Evolutionary conservation across 2,797 vertebrate genomes (phyloP), one percentile per base, ranked within the genome.

Genomic region (Pangasius mekongensis): DNA sequence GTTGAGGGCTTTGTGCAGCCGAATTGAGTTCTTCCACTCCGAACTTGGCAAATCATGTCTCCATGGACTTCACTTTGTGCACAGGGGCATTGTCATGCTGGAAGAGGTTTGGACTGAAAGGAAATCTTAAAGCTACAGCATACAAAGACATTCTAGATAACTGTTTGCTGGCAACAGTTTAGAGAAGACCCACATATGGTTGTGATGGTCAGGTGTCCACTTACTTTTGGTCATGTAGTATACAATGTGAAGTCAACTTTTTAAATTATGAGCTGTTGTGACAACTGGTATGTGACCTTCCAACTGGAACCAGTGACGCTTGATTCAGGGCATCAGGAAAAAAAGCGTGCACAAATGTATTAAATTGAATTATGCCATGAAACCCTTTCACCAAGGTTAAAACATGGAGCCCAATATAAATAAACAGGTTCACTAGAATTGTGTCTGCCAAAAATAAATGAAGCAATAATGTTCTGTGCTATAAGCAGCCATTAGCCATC

Each of bases 381-480:
- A 86, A 91, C 87, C 60, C 83, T 89, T 85, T 88, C 73, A 82
- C 92, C 94, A 96, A 96, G 95, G 95, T 95, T 96, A 95, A 95
- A 94, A 93, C 88, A 90, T 33, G 52, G 91, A 93, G 93, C 36
- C 82, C 87, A 87, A 89, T 89, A 89, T 86, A 94, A 96, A 96
- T 94, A 94, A 94, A 96, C 96, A 94, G 93, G 62, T 86, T 93
- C 95, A 92, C 85, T 95, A 94, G 94, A 95, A 95, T 94, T 94
- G 78, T 58, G 78, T 90, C 94, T 95, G 95, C 93, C 94, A 95
- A 95, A 96, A 95, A 95, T 95, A 96, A 96, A 96, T 95, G 94
- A 96, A 95, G 95, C 95, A 94, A 95, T 95, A 95, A 95, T 94
- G 93, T 94, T 92, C 92, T 92, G 91, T 93, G 94, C 94, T 94